Conservation (phyloP, 2,888 invertebrate species). For the Periphyllus acericola region DNA sequence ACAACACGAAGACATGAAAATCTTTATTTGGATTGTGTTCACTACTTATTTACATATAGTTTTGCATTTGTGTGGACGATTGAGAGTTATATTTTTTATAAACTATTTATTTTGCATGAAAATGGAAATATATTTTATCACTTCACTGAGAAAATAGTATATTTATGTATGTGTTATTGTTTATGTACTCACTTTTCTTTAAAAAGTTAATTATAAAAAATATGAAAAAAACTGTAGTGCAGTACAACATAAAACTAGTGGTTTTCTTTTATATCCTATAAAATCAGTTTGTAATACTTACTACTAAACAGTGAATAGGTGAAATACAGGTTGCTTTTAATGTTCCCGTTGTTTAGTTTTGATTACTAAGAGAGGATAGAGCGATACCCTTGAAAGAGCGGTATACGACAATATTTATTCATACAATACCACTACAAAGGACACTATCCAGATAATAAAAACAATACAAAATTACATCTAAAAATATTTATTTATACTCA, state of each 20-base stretch:
- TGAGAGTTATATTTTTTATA: constrained; percentile 19
- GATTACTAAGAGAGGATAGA: too few species aligned
- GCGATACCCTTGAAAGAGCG: too few species aligned
- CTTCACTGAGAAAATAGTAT: background rate
- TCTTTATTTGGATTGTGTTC: background rate
- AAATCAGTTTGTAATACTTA: background rate
- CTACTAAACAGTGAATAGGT: background rate
- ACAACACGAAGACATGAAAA: constrained; percentile 69
- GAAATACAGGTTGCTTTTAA: too few species aligned
- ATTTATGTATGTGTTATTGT: background rate
- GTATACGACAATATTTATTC: constrained; percentile 21
- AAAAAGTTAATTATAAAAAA: background rate
- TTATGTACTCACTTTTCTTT: background rate
- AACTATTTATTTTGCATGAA: background rate
- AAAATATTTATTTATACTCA: constrained; percentile 21
- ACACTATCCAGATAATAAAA: constrained; percentile 43
- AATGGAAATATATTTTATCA: constrained; percentile 1
- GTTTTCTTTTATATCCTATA: background rate
- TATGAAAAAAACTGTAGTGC: background rate
- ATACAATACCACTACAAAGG: constrained; percentile 22
- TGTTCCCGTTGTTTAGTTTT: background rate
- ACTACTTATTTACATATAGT: constrained; percentile 11
- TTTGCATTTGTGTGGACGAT: background rate
- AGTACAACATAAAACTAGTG: background rate
- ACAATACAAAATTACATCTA: constrained; percentile 25